These are phyloP conservation scores for Drosophila robusta DNA, from an alignment of 2,888 invertebrate genomes.

Conservation along the genomic window DNA sequence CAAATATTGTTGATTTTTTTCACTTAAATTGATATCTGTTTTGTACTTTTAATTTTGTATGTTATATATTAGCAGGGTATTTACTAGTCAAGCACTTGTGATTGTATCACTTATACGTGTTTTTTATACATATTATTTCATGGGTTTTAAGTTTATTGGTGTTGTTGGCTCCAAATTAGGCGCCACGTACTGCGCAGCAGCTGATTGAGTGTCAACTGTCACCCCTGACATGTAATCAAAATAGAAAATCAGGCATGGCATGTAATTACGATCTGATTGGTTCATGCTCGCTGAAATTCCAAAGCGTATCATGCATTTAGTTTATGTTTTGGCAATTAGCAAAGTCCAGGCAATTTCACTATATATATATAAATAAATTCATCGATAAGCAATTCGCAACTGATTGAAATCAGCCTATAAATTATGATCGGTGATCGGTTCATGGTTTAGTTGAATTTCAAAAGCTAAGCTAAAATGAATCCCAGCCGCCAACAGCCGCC, in stretches of 20 bases:
- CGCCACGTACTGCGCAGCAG: slow-evolving; percentile 49
- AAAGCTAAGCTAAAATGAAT: slow-evolving; percentile 47
- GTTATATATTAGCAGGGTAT: slow-evolving; percentile 9
- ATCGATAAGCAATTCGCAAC: slow-evolving; percentile 30
- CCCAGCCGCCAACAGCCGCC: slow-evolving; percentile 57
- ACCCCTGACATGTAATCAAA: slow-evolving; percentile 21
- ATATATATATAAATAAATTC: slow-evolving; percentile 3
- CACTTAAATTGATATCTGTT: no score
- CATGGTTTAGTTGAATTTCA: slow-evolving; percentile 47
- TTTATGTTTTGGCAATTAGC: slow-evolving; percentile 71
- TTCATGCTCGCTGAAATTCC: slow-evolving; percentile 49
- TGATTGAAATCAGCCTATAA: slow-evolving; percentile 62
- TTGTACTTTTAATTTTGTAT: neutral
- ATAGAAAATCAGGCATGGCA: slow-evolving; percentile 29
- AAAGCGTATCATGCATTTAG: slow-evolving; percentile 30
- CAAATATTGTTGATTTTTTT: no score
- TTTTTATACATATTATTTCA: slow-evolving; percentile 21
- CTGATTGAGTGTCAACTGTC: slow-evolving; percentile 28
- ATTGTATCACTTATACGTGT: neutral
- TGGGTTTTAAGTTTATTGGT: slow-evolving; percentile 23
- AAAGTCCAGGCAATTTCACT: slow-evolving; percentile 42
- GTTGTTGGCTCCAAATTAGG: slow-evolving; percentile 35
- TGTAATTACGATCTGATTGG: slow-evolving; percentile 55
- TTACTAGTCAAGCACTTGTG: slow-evolving; percentile 5
- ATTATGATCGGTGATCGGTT: slow-evolving; percentile 38